Evolutionary conservation across 2,797 vertebrate genomes (phyloP).

Genomic region (Gobionotothen gibberifrons): DNA sequence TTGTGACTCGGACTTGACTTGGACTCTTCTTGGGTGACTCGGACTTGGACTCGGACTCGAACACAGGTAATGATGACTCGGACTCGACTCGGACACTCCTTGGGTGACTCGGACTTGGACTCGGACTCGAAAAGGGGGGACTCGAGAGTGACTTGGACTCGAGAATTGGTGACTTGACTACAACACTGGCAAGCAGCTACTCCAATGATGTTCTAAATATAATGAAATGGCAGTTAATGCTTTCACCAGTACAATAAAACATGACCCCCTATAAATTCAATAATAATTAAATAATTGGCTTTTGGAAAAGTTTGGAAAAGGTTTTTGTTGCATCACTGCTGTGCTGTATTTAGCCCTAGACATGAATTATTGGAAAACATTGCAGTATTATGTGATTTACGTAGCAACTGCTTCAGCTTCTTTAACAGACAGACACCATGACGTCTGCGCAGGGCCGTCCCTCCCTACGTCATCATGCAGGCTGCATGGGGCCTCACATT

Average conservation of each 20-base stretch:
- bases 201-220: background rate
- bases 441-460: background rate
- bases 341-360: conserved; percentile 1
- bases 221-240: background rate
- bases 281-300: background rate
- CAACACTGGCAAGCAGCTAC: background rate
- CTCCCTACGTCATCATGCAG: no score
- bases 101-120: no score
- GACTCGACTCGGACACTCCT: no score
- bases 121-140: no score
- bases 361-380: background rate
- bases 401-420: background rate
- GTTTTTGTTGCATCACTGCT: background rate
- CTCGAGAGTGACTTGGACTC: no score
- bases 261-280: background rate
- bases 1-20: no score
- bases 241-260: background rate
- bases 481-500: no score
- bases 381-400: background rate
- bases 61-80: no score
- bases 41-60: no score
- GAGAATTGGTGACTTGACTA: no score
- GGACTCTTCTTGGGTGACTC: no score
- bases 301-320: background rate
- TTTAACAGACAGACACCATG: conserved; percentile 1